phyloP scores from a whole-genome alignment of 2,797 vertebrate species.

The Stomatorhinus walkeri region DNA sequence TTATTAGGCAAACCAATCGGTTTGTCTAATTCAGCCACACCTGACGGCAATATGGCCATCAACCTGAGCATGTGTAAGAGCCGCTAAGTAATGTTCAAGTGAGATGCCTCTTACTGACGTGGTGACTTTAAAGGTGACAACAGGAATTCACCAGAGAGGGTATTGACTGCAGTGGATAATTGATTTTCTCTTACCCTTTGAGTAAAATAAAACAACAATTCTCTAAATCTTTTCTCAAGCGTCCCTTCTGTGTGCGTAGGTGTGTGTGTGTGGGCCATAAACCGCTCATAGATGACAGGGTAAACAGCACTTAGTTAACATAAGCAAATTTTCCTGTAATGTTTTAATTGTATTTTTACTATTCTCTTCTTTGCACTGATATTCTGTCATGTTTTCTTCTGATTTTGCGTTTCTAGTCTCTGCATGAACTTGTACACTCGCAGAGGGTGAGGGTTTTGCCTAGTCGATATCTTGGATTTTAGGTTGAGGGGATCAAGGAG shows the following conservation, averaged over 20 bases:
- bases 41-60: neutral
- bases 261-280: neutral
- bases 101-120: neutral
- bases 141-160: neutral
- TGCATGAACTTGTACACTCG: neutral
- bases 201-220: neutral
- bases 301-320: conserved; percentile 3
- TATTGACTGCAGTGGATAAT: neutral
- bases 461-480: neutral
- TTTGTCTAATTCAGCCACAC: neutral
- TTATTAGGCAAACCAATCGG: neutral
- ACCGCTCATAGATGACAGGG: neutral
- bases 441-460: neutral
- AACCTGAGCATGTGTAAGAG: neutral
- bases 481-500: too few species aligned
- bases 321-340: neutral
- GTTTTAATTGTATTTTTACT: neutral
- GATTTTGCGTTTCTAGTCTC: neutral
- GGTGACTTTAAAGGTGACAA: neutral
- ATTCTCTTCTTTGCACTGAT: neutral
- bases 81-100: neutral
- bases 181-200: neutral
- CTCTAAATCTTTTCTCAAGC: neutral
- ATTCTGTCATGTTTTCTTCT: neutral
- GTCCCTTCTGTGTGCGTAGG: neutral